Base-by-base conservation (phyloP, 2,113 vertebrate species). In the Corythornis vintsioides region DNA sequence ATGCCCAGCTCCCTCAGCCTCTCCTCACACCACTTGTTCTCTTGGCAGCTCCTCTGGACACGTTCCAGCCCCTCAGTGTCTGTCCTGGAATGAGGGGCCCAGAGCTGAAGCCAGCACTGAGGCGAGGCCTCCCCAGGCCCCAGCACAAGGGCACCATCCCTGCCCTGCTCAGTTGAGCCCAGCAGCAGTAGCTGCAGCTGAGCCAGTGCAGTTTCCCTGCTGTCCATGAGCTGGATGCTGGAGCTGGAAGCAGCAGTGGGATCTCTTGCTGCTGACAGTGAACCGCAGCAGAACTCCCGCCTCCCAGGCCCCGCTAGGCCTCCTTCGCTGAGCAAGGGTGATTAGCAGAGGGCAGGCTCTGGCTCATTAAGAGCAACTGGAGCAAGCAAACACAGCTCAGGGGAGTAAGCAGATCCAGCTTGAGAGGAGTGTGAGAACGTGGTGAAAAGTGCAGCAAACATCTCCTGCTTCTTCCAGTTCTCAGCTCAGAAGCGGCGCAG, bases 311-410 rank as follows among this genome's bases (percentile, higher is more conserved):
- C 48, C 64, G 76, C 64, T 55, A 69, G 40, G 47, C 66, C 80
- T 86, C 53, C 13, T 35, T 83, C 86, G 28, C n/a, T n/a, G 2
- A 28, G 82, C 45, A 50, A 83, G 64, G 75, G 76, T 15, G 64
- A 50, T 75, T 64, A 79, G 45, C 86, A 48, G 38, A 40, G 57
- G 10, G 3, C 66, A 66, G 7, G 38, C 86, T 73, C 89, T 66
- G 89, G 5, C 89, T 93, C 91, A 26, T 77, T 67, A 86, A 43
- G 74, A 65, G 13, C 35, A 75, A 72, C 76, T 26, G 60, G 74
- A 64, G 87, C 9, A 6, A 93, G 69, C 79, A 92, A 85, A 80
- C 60, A 75, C 35, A 87, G 84, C 92, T 91, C 31, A 57, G 52
- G 87, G 94, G 38, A 85, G 22, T 0, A 0, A 83, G 64, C 29